Percentiles rank a stretch among this genome's conserved stretches.
phyloP scores from a whole-genome alignment of 1,140 invertebrate species.

The Dryas iulia region DNA sequence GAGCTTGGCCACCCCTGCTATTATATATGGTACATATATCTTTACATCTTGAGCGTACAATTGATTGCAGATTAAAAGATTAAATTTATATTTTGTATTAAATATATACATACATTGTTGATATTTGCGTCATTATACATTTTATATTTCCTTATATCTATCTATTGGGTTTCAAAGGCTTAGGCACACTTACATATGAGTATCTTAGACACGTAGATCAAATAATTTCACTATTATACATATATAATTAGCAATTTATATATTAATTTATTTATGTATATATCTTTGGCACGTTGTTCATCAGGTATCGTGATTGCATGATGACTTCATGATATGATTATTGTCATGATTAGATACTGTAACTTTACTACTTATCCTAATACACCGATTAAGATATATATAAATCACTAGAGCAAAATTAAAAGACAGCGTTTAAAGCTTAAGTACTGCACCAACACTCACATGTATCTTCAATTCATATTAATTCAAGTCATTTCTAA shows the following conservation, averaged over 20 bases:
- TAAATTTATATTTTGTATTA: not conserved
- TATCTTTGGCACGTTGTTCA: constrained; percentile 34
- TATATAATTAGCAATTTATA: not conserved
- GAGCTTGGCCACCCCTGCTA: too few species aligned
- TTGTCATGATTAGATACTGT: constrained; percentile 37
- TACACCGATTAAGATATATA: not conserved
- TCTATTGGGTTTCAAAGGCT: not conserved
- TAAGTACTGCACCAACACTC: constrained; percentile 33
- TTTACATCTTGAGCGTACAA: too few species aligned
- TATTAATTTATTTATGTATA: constrained; percentile 7
- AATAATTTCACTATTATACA: not conserved
- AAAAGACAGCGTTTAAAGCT: constrained; percentile 29
- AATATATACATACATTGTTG: too few species aligned
- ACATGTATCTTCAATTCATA: not conserved
- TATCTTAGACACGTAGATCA: not conserved
- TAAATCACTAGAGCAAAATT: not conserved
- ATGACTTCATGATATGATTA: constrained; percentile 43
- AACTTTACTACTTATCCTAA: constrained; percentile 11
- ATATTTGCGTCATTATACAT: not conserved
- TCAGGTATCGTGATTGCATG: constrained; percentile 35
- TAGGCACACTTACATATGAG: not conserved
- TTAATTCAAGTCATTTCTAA: not conserved
- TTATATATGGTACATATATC: too few species aligned
- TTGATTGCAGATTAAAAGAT: too few species aligned
- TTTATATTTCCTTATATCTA: not conserved